These are phyloP conservation scores for Phoenicopterus ruber DNA, from an alignment of 2,113 vertebrate genomes.

Conservation along the genomic window DNA sequence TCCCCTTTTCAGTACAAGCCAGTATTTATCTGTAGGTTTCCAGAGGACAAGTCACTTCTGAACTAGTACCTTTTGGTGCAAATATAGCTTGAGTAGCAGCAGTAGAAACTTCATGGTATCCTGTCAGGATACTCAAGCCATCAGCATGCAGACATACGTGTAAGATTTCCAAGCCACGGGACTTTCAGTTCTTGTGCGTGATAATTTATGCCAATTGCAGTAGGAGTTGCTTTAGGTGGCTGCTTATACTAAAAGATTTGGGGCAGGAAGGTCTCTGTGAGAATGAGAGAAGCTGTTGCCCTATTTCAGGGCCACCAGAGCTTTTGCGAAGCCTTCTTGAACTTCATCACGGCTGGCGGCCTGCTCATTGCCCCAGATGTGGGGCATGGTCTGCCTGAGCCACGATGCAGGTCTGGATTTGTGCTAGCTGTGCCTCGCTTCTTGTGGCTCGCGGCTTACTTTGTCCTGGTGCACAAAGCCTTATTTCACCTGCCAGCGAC, in stretches of 20 bases:
- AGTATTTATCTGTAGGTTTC: not conserved
- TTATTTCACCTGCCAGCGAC: not conserved
- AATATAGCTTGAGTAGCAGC: not conserved
- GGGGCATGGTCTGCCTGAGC: not conserved
- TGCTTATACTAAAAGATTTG: not conserved
- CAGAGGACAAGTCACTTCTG: not conserved
- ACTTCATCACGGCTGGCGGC: not conserved
- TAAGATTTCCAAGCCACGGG: not conserved
- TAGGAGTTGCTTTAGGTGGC: not conserved
- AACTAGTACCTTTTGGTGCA: not conserved
- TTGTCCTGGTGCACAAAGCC: not conserved
- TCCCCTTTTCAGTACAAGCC: not conserved
- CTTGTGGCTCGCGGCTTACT: not conserved
- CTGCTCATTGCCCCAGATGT: not conserved
- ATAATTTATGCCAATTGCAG: not conserved
- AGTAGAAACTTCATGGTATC: not conserved
- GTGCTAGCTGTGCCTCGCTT: not conserved
- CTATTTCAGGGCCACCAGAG: not conserved
- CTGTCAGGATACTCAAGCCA: not conserved
- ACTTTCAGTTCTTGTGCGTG: not conserved
- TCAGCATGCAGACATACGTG: not conserved
- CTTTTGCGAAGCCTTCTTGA: not conserved
- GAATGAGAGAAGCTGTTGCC: not conserved
- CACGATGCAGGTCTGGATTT: not conserved
- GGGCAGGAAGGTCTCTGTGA: not conserved